Evolutionary conservation across 2,888 invertebrate genomes (phyloP).

Genomic region (Gandaritis pyraliata): DNA sequence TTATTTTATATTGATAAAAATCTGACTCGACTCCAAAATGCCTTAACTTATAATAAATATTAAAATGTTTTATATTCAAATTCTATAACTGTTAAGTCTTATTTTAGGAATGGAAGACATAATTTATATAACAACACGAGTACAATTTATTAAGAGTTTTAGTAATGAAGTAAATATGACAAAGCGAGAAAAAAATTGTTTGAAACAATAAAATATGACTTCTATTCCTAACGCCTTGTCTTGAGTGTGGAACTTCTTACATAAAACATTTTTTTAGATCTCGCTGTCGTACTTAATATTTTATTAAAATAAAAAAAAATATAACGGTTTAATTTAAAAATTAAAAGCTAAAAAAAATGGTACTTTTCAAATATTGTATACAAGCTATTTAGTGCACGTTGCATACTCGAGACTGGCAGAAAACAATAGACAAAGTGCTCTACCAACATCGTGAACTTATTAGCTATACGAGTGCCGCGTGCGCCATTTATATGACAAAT

Average conservation of each 20-base stretch:
- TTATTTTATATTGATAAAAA: constrained; percentile 25
- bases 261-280: constrained; percentile 13
- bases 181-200: not conserved
- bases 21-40: constrained; percentile 28
- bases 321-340: constrained; percentile 1
- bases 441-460: constrained; percentile 34
- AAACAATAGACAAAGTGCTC: constrained; percentile 47
- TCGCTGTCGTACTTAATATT: constrained; percentile 17
- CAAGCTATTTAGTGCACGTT: constrained; percentile 1
- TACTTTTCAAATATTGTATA: too few relatives aligned
- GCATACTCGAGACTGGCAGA: constrained; percentile 26
- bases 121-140: constrained; percentile 11
- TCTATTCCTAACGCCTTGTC: constrained; percentile 30
- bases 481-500: constrained; percentile 40
- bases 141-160: not conserved
- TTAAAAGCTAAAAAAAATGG: not conserved
- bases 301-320: too few relatives aligned
- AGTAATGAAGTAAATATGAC: not conserved
- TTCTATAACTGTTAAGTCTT: constrained; percentile 34
- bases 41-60: constrained; percentile 34
- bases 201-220: constrained; percentile 18
- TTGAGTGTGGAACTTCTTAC: constrained; percentile 30
- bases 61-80: constrained; percentile 37
- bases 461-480: constrained; percentile 36
- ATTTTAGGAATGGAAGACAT: constrained; percentile 30